A percentile compares a stretch with the other conserved stretches of the same genome.
Conservation (phyloP, 2,888 invertebrate species). For the Invenusta paracnida region DNA sequence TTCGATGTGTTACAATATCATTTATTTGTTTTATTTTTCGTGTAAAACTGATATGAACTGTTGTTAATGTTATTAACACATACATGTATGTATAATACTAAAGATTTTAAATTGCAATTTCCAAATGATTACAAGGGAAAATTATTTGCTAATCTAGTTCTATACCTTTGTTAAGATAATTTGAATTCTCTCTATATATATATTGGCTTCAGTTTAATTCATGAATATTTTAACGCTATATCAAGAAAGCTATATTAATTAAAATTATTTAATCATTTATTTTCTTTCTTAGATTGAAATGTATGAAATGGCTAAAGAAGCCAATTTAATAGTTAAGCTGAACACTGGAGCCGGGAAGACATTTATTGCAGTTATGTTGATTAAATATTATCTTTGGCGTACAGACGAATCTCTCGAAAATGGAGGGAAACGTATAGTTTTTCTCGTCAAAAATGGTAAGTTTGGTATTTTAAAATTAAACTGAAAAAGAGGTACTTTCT, state of each 20-base stretch:
- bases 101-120: too few relatives aligned
- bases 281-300: constrained; percentile 66
- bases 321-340: constrained; percentile 83
- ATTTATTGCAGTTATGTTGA: constrained; percentile 78
- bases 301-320: constrained; percentile 69
- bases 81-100: too few relatives aligned
- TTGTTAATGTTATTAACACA: too few relatives aligned
- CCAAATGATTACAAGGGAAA: too few relatives aligned
- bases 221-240: too few relatives aligned
- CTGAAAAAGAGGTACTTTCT: background rate
- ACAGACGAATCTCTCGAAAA: background rate
- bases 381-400: constrained; percentile 64
- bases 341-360: constrained; percentile 92
- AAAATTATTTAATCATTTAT: background rate
- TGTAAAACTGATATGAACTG: too few relatives aligned
- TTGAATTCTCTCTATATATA: background rate
- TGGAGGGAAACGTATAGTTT: constrained; percentile 36
- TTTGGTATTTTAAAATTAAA: background rate
- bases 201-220: too few relatives aligned
- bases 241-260: too few relatives aligned
- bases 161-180: background rate
- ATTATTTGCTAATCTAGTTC: background rate
- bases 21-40: background rate
- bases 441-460: constrained; percentile 42
- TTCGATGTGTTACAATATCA: background rate